A percentile compares a stretch with the other conserved stretches of the same genome.
These are phyloP conservation scores for Heliconius aoede DNA, from an alignment of 2,888 invertebrate genomes.

Conservation along the genomic window DNA sequence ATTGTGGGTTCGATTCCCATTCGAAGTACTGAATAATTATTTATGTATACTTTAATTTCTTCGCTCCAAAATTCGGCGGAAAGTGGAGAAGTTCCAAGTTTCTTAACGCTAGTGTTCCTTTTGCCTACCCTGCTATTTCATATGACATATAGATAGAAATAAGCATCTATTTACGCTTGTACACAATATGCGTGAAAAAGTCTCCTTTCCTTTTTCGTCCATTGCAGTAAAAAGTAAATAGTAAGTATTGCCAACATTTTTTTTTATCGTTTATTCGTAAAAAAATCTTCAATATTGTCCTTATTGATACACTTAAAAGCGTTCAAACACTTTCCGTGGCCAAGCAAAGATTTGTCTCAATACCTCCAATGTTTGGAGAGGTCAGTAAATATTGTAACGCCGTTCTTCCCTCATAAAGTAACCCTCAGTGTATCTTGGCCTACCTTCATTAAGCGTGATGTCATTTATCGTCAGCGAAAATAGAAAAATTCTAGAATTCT, in stretches of 20 bases:
- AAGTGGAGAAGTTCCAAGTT: no score
- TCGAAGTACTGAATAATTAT: no score
- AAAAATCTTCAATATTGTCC: neutral
- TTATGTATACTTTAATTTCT: no score
- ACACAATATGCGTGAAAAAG: no score
- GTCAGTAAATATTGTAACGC: conserved; percentile 66
- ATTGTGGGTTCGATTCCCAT: no score
- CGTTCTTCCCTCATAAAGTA: conserved; percentile 68
- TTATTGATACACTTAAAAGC: conserved; percentile 30
- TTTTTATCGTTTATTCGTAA: neutral
- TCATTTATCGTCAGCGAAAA: conserved; percentile 30
- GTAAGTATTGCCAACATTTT: neutral
- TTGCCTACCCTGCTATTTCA: no score
- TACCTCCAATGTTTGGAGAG: conserved; percentile 67
- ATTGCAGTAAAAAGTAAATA: no score
- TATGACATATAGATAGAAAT: no score
- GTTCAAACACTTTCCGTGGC: conserved; percentile 46
- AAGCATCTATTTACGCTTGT: no score
- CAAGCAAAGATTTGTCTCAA: conserved; percentile 56
- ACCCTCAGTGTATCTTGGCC: conserved; percentile 52
- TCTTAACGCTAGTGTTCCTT: no score
- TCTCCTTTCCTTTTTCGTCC: no score
- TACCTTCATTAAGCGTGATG: conserved; percentile 59
- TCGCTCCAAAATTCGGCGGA: no score
- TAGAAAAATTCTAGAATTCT: neutral